Evolutionary conservation across 2,113 vertebrate species (phyloP).

Genomic region (Gambusia affinis): DNA sequence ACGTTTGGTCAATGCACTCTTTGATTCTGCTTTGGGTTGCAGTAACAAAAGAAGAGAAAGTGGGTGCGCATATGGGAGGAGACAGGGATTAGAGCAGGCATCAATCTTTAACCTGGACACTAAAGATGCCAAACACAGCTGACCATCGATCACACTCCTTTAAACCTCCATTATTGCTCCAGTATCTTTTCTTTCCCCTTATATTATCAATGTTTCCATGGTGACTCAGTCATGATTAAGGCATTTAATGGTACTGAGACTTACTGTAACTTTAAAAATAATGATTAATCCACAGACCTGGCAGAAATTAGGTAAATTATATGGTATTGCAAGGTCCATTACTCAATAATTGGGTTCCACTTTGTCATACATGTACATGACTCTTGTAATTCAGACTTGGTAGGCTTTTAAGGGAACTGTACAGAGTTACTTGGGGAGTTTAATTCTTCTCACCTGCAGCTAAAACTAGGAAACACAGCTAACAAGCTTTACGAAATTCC

Average conservation of each 20-base stretch:
- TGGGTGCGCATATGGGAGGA: constrained; percentile 63
- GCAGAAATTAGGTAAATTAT: constrained; percentile 64
- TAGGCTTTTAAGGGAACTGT: constrained; percentile 37
- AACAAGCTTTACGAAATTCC: constrained; percentile 8
- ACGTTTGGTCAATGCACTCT: constrained; percentile 69
- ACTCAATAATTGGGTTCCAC: constrained; percentile 66
- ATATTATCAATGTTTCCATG: not conserved
- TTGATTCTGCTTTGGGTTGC: constrained; percentile 58
- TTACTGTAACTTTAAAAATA: constrained; percentile 28
- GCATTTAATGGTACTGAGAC: constrained; percentile 4
- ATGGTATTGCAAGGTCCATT: constrained; percentile 67
- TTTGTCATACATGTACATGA: constrained; percentile 62
- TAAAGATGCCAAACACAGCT: constrained; percentile 49
- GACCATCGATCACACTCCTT: constrained; percentile 29
- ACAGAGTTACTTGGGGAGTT: constrained; percentile 10
- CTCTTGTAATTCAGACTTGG: constrained; percentile 29
- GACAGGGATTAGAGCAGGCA: constrained; percentile 59
- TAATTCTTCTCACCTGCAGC: constrained; percentile 15
- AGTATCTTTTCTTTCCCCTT: constrained; percentile 1
- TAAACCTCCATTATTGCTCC: not conserved
- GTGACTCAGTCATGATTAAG: not conserved
- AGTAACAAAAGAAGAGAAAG: constrained; percentile 64
- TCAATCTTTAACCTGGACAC: constrained; percentile 74
- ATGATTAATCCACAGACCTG: constrained; percentile 37
- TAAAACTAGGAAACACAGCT: constrained; percentile 1